Conservation (phyloP, 2,113 vertebrate genomes). For the Oreochromis tanganicae region DNA sequence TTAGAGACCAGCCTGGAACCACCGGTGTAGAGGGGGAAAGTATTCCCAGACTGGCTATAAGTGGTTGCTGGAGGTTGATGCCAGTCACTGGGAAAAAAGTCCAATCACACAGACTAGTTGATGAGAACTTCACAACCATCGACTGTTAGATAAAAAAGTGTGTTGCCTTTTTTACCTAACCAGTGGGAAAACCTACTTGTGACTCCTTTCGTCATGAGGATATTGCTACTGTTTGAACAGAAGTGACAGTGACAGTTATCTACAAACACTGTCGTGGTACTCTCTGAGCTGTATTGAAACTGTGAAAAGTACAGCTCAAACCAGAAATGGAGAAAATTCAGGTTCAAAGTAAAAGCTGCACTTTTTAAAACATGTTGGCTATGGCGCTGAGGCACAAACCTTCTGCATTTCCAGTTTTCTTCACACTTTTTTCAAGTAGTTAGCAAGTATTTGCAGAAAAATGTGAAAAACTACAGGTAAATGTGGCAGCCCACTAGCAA, state of each 20-base stretch:
- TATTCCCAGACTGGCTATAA: neutral
- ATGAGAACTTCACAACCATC: neutral
- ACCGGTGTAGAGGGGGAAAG: neutral
- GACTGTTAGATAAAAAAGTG: neutral
- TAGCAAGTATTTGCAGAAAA: neutral
- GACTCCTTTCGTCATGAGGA: neutral
- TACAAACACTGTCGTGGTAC: neutral
- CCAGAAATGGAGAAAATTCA: neutral
- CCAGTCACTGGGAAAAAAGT: neutral
- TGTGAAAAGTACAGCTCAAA: neutral
- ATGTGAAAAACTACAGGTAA: neutral
- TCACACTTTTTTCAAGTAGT: fast-evolving
- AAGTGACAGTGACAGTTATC: neutral
- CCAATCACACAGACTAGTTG: neutral
- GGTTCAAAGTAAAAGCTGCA: neutral
- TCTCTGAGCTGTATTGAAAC: neutral
- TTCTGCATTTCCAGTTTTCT: neutral
- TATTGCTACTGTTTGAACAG: neutral
- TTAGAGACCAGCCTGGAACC: neutral
- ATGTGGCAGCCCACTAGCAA: neutral
- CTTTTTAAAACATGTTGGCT: neutral
- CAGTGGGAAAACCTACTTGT: neutral
- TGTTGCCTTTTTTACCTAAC: neutral
- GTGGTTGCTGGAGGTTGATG: neutral
- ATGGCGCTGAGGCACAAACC: neutral